Base-by-base conservation (phyloP, 2,113 vertebrate species). In the Calypte anna region DNA sequence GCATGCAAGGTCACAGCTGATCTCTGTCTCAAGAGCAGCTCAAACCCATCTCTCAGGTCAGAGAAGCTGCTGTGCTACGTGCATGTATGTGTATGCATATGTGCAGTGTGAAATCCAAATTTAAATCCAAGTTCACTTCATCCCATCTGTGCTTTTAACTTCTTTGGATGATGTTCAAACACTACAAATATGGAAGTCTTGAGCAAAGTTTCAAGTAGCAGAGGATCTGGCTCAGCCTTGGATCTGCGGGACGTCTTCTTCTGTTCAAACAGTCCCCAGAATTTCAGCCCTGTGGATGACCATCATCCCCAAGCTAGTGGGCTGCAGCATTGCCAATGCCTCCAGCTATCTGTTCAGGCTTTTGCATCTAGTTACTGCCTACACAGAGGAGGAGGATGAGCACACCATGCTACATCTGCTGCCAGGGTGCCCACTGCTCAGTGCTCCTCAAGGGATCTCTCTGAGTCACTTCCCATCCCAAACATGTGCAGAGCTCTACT, bases 41-140 rank as follows among this genome's bases (percentile, higher is more conserved):
- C 74, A 72, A 86, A 79, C 16, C 36, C 22, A 21, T 46, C 74
- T 70, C 73, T 79, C 78, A 46, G 58, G 82, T 64, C 62, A 79
- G 74, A 70, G 93, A 82, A 86, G 59, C 79, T 82, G 78, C 68
- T 94, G 79, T 88, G 76, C 87, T 78, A 24, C 36, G 38, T 57
- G 72, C 78, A 31, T 12, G 36, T 81, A 38, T 83, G 87, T 55
- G 85, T 81, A 59, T 78, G 94, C 91, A 90, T 96, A 95, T 94
- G 93, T 95, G 87, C 90, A 81, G 82, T 88, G 95, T 86, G 94
- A 96, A 96, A 96, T 95, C 88, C 90, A 91, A 93, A 96, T 96
- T 96, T 93, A 95, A 96, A 94, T 96, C 88, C 88, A 88, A 96
- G 90, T 93, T 95, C 90, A 86, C 69, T 94, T 88, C 80, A 88